A percentile compares a stretch with the other conserved stretches of the same genome.
Evolutionary conservation across 2,888 invertebrate genomes (phyloP).

Genomic region (Fabriciana adippe): DNA sequence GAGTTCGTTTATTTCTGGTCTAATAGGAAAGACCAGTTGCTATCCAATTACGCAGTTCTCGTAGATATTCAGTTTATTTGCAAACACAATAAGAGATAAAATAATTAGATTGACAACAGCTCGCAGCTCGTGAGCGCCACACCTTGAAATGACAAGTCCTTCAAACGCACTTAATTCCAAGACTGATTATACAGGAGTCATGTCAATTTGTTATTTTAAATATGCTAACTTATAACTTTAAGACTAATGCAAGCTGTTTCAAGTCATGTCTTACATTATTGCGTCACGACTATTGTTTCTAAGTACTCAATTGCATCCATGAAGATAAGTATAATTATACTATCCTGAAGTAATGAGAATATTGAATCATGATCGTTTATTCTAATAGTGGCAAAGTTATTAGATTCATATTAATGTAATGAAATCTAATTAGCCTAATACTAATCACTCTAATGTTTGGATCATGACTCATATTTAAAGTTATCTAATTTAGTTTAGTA

Average conservation of each 20-base stretch:
- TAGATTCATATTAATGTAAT: conserved; percentile 15
- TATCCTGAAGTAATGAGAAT: conserved; percentile 6
- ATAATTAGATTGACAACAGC: conserved; percentile 44
- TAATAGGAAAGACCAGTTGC: conserved; percentile 21
- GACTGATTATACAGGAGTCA: conserved; percentile 58
- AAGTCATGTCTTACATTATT: conserved; percentile 30
- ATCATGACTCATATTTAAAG: conserved; percentile 3
- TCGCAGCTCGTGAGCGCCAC: conserved; percentile 71
- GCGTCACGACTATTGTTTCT: conserved; percentile 38
- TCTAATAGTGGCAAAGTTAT: conserved; percentile 19
- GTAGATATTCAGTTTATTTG: conserved; percentile 32
- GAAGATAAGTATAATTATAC: conserved; percentile 9
- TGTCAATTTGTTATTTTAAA: conserved; percentile 71
- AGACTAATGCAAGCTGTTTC: conserved; percentile 56
- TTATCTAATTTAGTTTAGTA: too few relatives aligned
- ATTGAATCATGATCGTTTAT: conserved; percentile 15
- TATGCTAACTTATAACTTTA: conserved; percentile 62
- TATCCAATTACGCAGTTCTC: conserved; percentile 46
- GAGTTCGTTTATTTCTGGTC: conserved; percentile 1
- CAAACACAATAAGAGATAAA: conserved; percentile 53
- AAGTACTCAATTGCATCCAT: conserved; percentile 14
- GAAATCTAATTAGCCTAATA: conserved; percentile 25
- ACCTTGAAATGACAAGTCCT: conserved; percentile 65
- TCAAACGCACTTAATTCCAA: conserved; percentile 63
- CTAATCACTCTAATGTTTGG: not conserved